Evolutionary conservation across 2,888 invertebrate species (phyloP).

Genomic region (Myopa testacea): DNA sequence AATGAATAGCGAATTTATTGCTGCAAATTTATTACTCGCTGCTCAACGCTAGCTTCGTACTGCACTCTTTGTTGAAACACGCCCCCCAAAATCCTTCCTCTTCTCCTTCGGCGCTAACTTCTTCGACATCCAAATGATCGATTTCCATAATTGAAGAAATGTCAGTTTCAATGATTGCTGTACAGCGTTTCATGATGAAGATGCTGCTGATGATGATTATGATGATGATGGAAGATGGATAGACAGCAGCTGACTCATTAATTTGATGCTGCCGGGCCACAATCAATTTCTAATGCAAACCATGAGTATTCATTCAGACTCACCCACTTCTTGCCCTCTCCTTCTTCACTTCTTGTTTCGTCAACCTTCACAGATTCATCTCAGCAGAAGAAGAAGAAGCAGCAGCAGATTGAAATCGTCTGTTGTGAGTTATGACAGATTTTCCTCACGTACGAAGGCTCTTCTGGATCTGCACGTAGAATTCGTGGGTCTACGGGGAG

Average conservation of each 20-base stretch:
- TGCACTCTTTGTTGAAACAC: no score
- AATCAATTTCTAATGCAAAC: constrained; percentile 6
- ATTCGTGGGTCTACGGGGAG: neutral
- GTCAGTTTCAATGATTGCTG: constrained; percentile 34
- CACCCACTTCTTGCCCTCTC: neutral
- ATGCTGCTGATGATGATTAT: neutral
- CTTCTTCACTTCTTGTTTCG: neutral
- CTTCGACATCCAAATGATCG: constrained; percentile 16
- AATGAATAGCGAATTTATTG: neutral
- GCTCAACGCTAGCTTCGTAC: no score
- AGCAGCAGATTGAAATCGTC: neutral
- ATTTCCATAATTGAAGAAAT: constrained; percentile 35
- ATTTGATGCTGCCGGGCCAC: neutral
- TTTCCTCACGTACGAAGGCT: constrained; percentile 58
- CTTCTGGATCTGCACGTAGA: neutral
- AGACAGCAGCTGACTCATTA: constrained; percentile 17
- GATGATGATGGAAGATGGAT: neutral
- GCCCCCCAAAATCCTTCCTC: neutral
- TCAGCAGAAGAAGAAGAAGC: no score
- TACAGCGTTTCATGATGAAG: constrained; percentile 9
- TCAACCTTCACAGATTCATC: no score
- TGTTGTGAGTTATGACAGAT: constrained; percentile 49
- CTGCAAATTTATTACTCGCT: neutral
- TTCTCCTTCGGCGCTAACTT: neutral
- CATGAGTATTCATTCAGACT: constrained; percentile 23